Conservation (phyloP, 2,888 invertebrate genomes). For the Drosophila austrosaltans region DNA sequence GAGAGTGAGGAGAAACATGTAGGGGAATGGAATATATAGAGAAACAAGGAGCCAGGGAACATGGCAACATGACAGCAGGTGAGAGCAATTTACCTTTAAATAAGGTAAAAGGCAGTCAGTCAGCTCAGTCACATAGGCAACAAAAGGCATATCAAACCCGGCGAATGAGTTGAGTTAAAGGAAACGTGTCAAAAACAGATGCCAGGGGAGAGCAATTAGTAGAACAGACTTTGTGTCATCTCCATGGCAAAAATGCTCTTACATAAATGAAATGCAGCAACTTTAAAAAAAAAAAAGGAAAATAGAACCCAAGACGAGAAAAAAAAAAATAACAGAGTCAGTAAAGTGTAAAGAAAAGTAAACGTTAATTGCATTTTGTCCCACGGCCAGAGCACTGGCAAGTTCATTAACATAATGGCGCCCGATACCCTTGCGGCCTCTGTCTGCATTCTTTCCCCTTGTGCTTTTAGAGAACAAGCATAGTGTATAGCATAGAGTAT, state of each 20-base stretch:
- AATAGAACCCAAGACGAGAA: neutral
- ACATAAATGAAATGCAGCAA: constrained; percentile 21
- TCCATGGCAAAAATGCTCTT: constrained; percentile 10
- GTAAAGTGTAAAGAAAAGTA: neutral
- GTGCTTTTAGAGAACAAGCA: neutral
- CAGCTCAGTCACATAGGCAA: constrained; percentile 13
- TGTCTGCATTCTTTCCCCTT: constrained; percentile 8
- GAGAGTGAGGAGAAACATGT: neutral
- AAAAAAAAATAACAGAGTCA: neutral
- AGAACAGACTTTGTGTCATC: constrained; percentile 11
- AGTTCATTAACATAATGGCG: constrained; percentile 49
- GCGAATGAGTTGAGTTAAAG: constrained; percentile 17
- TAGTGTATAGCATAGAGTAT: too few relatives aligned
- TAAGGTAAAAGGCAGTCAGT: constrained; percentile 24
- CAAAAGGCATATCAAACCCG: constrained; percentile 12
- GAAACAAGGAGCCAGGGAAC: constrained; percentile 17
- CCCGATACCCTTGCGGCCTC: constrained; percentile 10
- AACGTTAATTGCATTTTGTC: constrained; percentile 38
- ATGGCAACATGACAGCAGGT: constrained; percentile 34
- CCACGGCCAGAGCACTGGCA: constrained; percentile 16
- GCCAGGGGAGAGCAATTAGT: constrained; percentile 15
- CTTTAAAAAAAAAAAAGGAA: constrained; percentile 15
- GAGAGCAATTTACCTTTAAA: constrained; percentile 57
- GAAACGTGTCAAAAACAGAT: constrained; percentile 14
- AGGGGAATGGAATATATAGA: too few relatives aligned